Evolutionary conservation across 2,113 vertebrate species (phyloP).

Genomic region (Burhinus oedicnemus): DNA sequence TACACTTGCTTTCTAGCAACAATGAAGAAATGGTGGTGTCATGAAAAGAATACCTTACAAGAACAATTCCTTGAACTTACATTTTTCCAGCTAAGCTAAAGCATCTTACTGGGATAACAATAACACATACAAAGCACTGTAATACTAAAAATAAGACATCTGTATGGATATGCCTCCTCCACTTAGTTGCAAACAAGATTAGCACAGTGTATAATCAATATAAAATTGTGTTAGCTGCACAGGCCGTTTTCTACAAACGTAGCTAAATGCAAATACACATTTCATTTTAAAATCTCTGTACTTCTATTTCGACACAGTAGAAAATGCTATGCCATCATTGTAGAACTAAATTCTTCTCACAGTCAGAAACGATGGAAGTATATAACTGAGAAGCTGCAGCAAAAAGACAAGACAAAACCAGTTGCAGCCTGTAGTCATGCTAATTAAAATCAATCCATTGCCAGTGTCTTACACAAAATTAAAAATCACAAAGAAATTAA

Average conservation of each 20-base stretch:
- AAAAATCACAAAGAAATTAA: background rate
- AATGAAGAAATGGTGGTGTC: background rate
- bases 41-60: background rate
- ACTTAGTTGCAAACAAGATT: slow-evolving; percentile 6
- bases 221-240: background rate
- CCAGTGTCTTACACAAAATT: background rate
- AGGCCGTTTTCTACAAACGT: background rate
- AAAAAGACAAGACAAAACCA: background rate
- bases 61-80: background rate
- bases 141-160: background rate
- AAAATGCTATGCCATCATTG: background rate
- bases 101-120: background rate
- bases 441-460: background rate
- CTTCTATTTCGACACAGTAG: background rate
- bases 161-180: background rate
- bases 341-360: background rate
- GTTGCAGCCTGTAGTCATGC: background rate
- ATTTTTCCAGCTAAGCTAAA: background rate
- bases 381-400: background rate
- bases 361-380: background rate
- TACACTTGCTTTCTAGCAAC: background rate
- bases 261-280: background rate
- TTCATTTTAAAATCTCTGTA: background rate
- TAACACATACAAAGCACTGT: background rate
- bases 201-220: background rate